phyloP scores from a whole-genome alignment of 2,888 invertebrate species.

The Limnephilus rhombicus region DNA sequence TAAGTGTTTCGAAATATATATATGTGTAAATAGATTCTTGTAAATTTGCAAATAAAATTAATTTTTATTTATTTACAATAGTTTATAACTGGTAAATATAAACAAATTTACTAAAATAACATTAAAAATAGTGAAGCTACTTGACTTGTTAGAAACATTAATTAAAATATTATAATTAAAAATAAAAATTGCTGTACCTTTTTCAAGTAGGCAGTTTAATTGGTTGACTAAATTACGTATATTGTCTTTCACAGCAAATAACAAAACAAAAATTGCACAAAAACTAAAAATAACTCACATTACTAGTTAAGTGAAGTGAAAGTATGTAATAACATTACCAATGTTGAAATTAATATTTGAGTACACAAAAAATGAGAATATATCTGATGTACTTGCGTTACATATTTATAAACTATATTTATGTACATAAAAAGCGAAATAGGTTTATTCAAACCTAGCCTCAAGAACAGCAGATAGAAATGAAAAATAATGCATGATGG shows the following conservation, averaged over 20 bases:
- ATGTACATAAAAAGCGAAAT: background rate
- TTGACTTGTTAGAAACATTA: constrained; percentile 23
- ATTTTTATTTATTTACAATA: constrained; percentile 36
- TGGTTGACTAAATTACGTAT: constrained; percentile 7
- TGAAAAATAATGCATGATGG: background rate
- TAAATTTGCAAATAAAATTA: constrained; percentile 20
- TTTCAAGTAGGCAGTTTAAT: background rate
- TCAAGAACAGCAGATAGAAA: background rate
- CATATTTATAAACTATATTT: background rate
- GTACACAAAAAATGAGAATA: background rate
- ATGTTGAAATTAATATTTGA: background rate
- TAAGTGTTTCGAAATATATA: constrained; percentile 20
- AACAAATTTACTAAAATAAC: constrained; percentile 33
- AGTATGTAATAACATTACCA: background rate
- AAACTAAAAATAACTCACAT: constrained; percentile 17
- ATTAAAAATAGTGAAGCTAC: background rate
- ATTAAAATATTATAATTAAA: constrained; percentile 29
- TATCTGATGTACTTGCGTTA: background rate
- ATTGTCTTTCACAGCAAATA: background rate
- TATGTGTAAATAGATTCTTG: constrained; percentile 20
- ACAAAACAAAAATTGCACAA: constrained; percentile 5
- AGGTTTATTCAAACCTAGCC: background rate
- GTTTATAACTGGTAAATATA: constrained; percentile 24
- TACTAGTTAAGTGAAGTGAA: background rate
- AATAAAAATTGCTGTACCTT: constrained; percentile 38